Evolutionary conservation across 2,888 invertebrate genomes (phyloP), one percentile per base, ranked within the genome.

Genomic region (Dasysyrphus albostriatus): DNA sequence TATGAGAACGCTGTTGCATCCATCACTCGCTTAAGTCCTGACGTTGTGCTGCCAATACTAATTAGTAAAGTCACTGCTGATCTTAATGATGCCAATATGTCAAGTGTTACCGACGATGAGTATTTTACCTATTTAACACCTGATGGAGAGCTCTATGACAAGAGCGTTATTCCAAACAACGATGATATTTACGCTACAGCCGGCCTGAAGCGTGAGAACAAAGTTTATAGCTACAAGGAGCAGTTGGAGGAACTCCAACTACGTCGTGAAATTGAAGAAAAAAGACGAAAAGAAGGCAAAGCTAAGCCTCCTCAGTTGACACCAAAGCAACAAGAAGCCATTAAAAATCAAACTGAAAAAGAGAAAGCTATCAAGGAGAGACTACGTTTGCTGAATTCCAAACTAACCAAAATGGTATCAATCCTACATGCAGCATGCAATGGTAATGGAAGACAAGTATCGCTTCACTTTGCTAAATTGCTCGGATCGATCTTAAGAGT

Each of bases 151-250:
- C 94, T 99, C 0, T 99, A 96, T 91, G 98, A 99, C 93, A 98
- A 97, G 93, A 96, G 95, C 88, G 95, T 96, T 0, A 93, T 97
- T 69, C 96, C 96, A 19, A 92, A 91, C 69, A 89, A 81, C 19
- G 91, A 92, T 58, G 90, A 92, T 49, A 91, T 91, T 67, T 93
- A 92, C 84, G 89, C 90, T 19, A 91, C 91, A 12, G 88, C 89
- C 16, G 91, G 99, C 90, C 94, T 99, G 92, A 98, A 98, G 92
- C 94, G 98, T 16, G 99, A 99, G 92, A 99, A 98, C 92, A 99
- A 98, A 93, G 97, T 96, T 2, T 99, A 99, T 92, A 98, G 98
- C 87, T 98, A 98, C 92, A 98, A 98, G 91, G 99, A 99, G 87
- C 99, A 99, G 92, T 94, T 98, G 90, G 99, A 98, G 90, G 99